Percentiles rank a stretch among this genome's conserved stretches.
Evolutionary conservation across 2,113 vertebrate genomes (phyloP).

Genomic region (Sula dactylatra): DNA sequence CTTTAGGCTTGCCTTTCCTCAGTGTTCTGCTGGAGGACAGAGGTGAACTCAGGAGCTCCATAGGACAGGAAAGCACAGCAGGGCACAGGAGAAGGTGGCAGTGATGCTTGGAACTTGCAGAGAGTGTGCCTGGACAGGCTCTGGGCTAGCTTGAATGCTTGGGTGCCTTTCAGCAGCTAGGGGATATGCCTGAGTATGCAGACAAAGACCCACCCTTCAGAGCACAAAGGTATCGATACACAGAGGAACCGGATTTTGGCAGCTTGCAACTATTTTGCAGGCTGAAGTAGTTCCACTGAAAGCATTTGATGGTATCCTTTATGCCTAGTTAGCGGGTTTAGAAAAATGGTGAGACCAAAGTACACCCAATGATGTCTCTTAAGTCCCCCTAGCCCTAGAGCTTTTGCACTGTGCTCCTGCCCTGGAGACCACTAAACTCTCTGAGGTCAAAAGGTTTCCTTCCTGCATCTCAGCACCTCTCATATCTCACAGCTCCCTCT

Average conservation of each 20-base stretch:
- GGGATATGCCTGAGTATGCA: background rate
- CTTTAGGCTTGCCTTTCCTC: background rate
- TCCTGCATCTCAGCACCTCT: background rate
- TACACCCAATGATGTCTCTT: background rate
- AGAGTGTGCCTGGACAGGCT: background rate
- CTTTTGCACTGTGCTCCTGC: background rate
- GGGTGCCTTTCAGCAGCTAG: background rate
- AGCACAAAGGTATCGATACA: background rate
- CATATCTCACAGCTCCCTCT: background rate
- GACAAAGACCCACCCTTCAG: background rate
- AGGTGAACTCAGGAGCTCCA: background rate
- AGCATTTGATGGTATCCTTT: background rate
- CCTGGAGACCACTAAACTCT: background rate
- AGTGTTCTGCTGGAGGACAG: rapidly evolving
- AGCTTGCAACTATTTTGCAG: background rate
- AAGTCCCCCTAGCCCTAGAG: background rate
- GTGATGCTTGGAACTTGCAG: background rate
- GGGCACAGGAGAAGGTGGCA: background rate
- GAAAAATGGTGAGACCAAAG: background rate
- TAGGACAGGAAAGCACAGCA: background rate
- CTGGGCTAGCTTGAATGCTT: background rate
- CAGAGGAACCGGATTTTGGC: background rate
- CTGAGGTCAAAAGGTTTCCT: background rate
- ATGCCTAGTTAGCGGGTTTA: background rate
- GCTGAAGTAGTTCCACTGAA: background rate